These are phyloP conservation scores for Tanytarsus gracilentus DNA, from an alignment of 2,888 invertebrate species.

Conservation along the genomic window DNA sequence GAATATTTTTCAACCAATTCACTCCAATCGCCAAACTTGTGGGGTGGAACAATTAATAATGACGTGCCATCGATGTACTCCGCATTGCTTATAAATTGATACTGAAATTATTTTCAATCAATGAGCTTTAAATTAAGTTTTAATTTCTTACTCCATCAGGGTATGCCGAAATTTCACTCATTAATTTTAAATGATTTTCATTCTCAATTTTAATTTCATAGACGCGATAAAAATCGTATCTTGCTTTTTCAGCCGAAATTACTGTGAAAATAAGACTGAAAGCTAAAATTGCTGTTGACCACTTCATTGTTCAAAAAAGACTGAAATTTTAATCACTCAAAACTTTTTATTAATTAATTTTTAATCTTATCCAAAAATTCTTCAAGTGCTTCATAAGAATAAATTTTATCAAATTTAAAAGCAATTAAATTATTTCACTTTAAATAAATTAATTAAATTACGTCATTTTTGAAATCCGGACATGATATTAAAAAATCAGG, in stretches of 20 bases:
- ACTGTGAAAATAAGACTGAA: neutral
- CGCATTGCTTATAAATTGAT: neutral
- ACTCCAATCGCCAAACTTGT: constrained; percentile 22
- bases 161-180: neutral
- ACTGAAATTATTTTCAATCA: neutral
- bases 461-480: too few relatives aligned
- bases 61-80: too few relatives aligned
- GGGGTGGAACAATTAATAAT: constrained; percentile 17
- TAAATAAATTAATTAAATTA: too few relatives aligned
- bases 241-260: neutral
- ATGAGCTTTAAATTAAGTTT: neutral
- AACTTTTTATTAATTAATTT: neutral
- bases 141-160: constrained; percentile 5
- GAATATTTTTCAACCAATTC: constrained; percentile 17
- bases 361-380: constrained; percentile 1
- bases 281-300: neutral
- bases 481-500: neutral
- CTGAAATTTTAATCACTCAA: neutral
- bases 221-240: neutral
- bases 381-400: neutral
- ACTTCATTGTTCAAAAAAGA: neutral
- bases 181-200: neutral
- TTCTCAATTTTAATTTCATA: neutral
- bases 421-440: neutral
- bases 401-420: too few relatives aligned